phyloP scores from a whole-genome alignment of 1,140 invertebrate genomes.

The Parasteatoda tepidariorum region DNA sequence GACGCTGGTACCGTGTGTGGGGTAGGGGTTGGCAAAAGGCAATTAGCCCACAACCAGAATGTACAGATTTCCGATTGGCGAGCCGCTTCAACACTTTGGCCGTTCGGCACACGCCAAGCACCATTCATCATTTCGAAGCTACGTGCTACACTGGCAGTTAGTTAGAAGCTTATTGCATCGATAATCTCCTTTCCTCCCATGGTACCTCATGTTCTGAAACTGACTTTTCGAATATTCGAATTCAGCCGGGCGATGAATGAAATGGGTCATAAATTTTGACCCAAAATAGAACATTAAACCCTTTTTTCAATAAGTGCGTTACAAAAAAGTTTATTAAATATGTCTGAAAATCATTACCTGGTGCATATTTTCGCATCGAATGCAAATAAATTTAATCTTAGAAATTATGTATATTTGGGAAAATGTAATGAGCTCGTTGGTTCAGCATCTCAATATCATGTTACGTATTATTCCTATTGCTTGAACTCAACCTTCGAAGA shows the following conservation, averaged over 20 bases:
- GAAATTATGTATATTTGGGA: too few relatives aligned
- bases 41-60: not conserved
- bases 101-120: not conserved
- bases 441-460: too few relatives aligned
- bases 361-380: too few relatives aligned
- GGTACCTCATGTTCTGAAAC: not conserved
- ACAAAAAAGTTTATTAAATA: too few relatives aligned
- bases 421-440: too few relatives aligned
- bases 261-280: not conserved
- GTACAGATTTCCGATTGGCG: conserved; percentile 31
- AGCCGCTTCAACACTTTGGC: conserved; percentile 26
- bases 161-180: conserved; percentile 29
- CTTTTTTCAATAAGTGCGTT: too few relatives aligned
- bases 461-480: too few relatives aligned
- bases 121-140: conserved; percentile 28
- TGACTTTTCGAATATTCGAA: not conserved
- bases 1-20: not conserved
- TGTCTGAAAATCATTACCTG: too few relatives aligned
- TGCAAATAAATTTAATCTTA: too few relatives aligned
- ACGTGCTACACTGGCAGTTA: not conserved
- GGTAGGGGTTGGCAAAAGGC: conserved; percentile 1
- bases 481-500: too few relatives aligned
- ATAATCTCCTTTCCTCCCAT: conserved; percentile 3
- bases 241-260: not conserved
- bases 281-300: not conserved